phyloP scores from a whole-genome alignment of 2,888 invertebrate species.

The Amorpha juglandis region DNA sequence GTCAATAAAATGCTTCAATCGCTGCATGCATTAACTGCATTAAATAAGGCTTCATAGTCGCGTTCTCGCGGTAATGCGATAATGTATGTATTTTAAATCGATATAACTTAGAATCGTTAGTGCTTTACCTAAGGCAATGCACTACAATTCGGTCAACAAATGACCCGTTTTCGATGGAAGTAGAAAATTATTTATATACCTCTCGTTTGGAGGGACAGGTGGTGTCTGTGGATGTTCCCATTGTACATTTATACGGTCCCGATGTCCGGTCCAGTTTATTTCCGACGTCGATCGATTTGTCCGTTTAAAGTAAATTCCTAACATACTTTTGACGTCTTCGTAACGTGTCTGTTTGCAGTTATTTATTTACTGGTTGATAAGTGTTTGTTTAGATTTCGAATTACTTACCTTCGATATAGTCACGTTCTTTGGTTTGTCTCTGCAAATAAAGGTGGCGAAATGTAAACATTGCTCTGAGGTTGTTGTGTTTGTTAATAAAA shows the following conservation, averaged over 20 bases:
- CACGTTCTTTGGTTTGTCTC: constrained; percentile 5
- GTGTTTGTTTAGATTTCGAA: constrained; percentile 8
- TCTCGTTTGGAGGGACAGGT: constrained; percentile 52
- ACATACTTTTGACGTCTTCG: background rate
- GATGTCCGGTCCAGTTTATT: constrained; percentile 40
- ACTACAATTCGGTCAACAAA: constrained; percentile 64
- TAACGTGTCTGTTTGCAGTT: background rate
- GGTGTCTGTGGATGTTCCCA: constrained; percentile 44
- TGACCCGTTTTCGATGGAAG: constrained; percentile 54
- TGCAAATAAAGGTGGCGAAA: background rate
- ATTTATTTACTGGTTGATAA: background rate
- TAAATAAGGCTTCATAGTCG: constrained; percentile 14
- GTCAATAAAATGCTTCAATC: constrained; percentile 11
- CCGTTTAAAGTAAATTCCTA: constrained; percentile 27
- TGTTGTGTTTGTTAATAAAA: background rate
- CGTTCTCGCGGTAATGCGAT: constrained; percentile 1
- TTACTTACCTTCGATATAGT: background rate
- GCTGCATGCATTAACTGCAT: constrained; percentile 25
- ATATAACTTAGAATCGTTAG: constrained; percentile 1
- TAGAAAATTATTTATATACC: constrained; percentile 68
- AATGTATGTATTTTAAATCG: background rate
- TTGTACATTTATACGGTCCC: constrained; percentile 45
- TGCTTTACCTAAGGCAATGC: constrained; percentile 49
- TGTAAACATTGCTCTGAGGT: background rate
- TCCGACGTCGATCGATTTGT: constrained; percentile 36